These are phyloP conservation scores for Parnassius orleans DNA, from an alignment of 2,888 invertebrate genomes.

Conservation along the genomic window DNA sequence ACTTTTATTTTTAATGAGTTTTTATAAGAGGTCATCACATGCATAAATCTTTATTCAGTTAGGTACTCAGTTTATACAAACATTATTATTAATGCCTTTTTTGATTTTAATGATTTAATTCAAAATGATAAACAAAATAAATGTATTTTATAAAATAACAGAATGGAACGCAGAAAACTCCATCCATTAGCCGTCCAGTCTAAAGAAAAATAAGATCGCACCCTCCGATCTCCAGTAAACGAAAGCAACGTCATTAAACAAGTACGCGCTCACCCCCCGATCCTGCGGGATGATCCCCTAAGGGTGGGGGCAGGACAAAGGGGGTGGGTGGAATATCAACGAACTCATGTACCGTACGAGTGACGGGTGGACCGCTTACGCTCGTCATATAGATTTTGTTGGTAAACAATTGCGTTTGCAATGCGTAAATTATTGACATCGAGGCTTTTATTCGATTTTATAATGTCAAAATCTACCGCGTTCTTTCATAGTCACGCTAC, in stretches of 20 bases:
- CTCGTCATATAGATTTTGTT: slow-evolving; percentile 67
- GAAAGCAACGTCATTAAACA: slow-evolving; percentile 73
- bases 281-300: slow-evolving; percentile 56
- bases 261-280: slow-evolving; percentile 53
- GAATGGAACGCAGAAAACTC: too few relatives aligned
- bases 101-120: too few relatives aligned
- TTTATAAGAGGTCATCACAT: too few relatives aligned
- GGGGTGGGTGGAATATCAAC: slow-evolving; percentile 66
- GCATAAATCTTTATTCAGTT: too few relatives aligned
- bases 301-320: slow-evolving; percentile 33
- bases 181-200: slow-evolving; percentile 26
- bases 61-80: too few relatives aligned
- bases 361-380: slow-evolving; percentile 65
- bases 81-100: too few relatives aligned
- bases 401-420: slow-evolving; percentile 69
- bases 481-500: too few relatives aligned
- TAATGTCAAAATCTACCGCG: too few relatives aligned
- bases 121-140: too few relatives aligned
- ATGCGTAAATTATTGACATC: slow-evolving; percentile 1
- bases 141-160: too few relatives aligned
- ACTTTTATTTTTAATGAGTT: too few relatives aligned
- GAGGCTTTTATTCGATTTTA: neutral
- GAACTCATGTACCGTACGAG: slow-evolving; percentile 73
- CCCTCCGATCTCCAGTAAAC: slow-evolving; percentile 63
- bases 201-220: slow-evolving; percentile 48